Evolutionary conservation across 2,797 vertebrate genomes (phyloP), one percentile per base, ranked within the genome.

Genomic region (Enoplosus armatus): DNA sequence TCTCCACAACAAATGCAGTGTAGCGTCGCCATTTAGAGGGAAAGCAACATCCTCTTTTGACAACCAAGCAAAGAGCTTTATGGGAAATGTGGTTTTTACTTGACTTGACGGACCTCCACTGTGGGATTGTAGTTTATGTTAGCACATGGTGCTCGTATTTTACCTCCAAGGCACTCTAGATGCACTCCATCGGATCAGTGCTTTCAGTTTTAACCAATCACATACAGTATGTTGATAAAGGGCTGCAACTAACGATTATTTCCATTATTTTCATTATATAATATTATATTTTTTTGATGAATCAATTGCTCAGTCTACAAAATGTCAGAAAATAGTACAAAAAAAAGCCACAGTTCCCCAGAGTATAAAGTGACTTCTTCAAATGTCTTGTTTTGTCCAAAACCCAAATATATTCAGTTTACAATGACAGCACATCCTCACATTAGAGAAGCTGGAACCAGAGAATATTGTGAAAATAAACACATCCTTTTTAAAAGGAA

Each of bases 41-140:
- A 51, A 64, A 53, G 45, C 26, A 50, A 45, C 27, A 33, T 63
- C 39, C 29, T 33, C 29, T 73, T 43, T 1, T 18, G 8, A 55
- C 1, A 14, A 65, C 2, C 8, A 55, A 58, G 18, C 24, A 26
- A 22, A 51, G 45, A 67, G 43, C 37, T 33, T 76, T 8, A 35
- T 69, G 63, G 29, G 58, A 69, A 60, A 72, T 81, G 48, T 48
- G 22, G 50, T 77, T 18, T 58, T 39, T 39, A 53, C n/a, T n/a
- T n/a, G n/a, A 60, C 50, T 29, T 56, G 35, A 53, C 11, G 0
- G 76, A 67, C 62, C 69, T 69, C 35, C 48, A 65, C 59, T 66
- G 60, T 75, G 50, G 43, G 16, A 71, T 50, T 48, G 20, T 31
- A 16, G 41, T 39, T 65, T 15, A 58, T 55, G 31, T 59, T 62